phyloP scores from a whole-genome alignment of 1,140 invertebrate species.

The Drosophila ercepeae region DNA sequence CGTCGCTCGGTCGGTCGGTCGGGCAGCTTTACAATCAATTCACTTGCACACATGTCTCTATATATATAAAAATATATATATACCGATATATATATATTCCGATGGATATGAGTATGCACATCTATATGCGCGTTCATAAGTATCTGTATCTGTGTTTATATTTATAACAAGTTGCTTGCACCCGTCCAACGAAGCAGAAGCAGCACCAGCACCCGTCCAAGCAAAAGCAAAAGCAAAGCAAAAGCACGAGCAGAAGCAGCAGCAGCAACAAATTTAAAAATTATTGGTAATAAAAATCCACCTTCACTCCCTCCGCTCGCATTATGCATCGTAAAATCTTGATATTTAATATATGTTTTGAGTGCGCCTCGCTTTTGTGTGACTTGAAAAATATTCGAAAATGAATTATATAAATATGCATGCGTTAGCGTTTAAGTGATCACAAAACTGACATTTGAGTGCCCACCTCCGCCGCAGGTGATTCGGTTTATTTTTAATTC shows the following conservation, averaged over 20 bases:
- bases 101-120: constrained; percentile 30
- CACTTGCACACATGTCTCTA: constrained; percentile 65
- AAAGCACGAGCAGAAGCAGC: constrained; percentile 22
- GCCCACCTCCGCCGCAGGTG: constrained; percentile 15
- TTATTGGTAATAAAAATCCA: constrained; percentile 81
- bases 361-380: constrained; percentile 40
- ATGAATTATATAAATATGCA: constrained; percentile 80
- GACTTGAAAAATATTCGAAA: constrained; percentile 70
- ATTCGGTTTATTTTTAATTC: constrained; percentile 4
- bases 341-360: constrained; percentile 77
- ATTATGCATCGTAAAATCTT: constrained; percentile 75
- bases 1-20: constrained; percentile 52
- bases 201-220: background rate
- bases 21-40: constrained; percentile 78
- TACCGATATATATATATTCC: constrained; percentile 18
- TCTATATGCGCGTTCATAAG: constrained; percentile 30
- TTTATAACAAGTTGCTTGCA: constrained; percentile 80
- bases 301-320: constrained; percentile 45
- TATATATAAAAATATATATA: constrained; percentile 14
- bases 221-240: constrained; percentile 17
- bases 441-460: constrained; percentile 70
- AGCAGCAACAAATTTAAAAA: constrained; percentile 75
- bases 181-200: constrained; percentile 54
- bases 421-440: constrained; percentile 74
- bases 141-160: constrained; percentile 77